A percentile compares a stretch with the other conserved stretches of the same genome.
Conservation (phyloP, 2,888 invertebrate species). For the Cheilosia grossa region DNA sequence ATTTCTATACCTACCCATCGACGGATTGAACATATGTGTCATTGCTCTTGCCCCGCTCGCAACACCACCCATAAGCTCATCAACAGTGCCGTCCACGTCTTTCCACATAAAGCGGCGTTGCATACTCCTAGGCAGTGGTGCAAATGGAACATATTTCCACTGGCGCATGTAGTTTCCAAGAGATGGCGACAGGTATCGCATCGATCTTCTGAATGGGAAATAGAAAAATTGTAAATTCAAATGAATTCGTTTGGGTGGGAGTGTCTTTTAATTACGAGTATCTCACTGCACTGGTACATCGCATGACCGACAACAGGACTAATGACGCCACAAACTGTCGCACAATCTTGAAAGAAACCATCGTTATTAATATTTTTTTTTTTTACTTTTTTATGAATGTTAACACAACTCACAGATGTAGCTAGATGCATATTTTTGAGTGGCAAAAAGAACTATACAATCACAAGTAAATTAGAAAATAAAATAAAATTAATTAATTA, state of each 20-base stretch:
- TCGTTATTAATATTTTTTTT: not conserved
- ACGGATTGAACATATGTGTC: slow-evolving; percentile 79
- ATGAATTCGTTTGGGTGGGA: slow-evolving; percentile 5
- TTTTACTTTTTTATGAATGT: not conserved
- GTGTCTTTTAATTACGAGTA: slow-evolving; percentile 37
- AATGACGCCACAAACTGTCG: slow-evolving; percentile 42
- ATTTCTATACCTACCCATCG: slow-evolving; percentile 70
- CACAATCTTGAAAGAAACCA: slow-evolving; percentile 33
- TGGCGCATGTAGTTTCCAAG: slow-evolving; percentile 32
- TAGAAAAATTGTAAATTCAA: slow-evolving; percentile 12
- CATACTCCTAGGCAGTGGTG: slow-evolving; percentile 75
- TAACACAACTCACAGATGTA: slow-evolving; percentile 42
- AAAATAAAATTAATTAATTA: slow-evolving; percentile 17
- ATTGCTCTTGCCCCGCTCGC: slow-evolving; percentile 78
- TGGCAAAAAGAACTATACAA: slow-evolving; percentile 12
- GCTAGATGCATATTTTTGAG: slow-evolving; percentile 24
- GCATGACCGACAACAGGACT: slow-evolving; percentile 36
- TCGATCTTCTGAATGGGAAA: slow-evolving; percentile 35
- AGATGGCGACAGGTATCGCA: slow-evolving; percentile 52
- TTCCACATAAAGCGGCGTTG: slow-evolving; percentile 83
- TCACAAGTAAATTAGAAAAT: not conserved
- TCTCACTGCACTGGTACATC: slow-evolving; percentile 38
- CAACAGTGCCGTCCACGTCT: slow-evolving; percentile 81
- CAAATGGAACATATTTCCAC: slow-evolving; percentile 47
- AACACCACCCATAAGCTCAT: slow-evolving; percentile 77